phyloP scores from a whole-genome alignment of 2,113 vertebrate genomes.

The Fregetta grallaria region DNA sequence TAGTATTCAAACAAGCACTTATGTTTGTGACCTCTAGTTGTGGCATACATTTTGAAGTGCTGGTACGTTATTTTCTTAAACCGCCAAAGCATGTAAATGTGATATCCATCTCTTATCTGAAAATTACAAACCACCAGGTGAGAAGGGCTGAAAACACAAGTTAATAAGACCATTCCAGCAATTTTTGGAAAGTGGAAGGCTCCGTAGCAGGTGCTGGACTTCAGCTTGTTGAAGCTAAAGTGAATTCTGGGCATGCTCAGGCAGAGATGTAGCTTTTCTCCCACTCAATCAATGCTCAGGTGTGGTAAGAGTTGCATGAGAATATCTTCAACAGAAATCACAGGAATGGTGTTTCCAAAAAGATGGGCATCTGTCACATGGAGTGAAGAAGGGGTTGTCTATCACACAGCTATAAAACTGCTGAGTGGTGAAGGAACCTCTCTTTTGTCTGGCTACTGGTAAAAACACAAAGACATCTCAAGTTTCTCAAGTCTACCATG shows the following conservation, averaged over 20 bases:
- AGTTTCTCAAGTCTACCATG: not conserved
- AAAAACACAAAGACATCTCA: not conserved
- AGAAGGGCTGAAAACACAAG: not conserved
- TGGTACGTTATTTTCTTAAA: not conserved
- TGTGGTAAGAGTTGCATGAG: not conserved
- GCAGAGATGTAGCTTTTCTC: not conserved
- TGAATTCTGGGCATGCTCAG: not conserved
- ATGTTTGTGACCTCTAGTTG: not conserved
- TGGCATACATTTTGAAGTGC: not conserved
- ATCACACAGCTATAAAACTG: not conserved
- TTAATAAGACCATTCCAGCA: not conserved
- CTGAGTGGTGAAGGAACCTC: not conserved
- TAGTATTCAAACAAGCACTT: not conserved
- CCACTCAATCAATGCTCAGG: not conserved
- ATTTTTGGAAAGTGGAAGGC: not conserved
- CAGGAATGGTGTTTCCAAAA: not conserved
- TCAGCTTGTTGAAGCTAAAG: not conserved
- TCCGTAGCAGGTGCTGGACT: fast-evolving
- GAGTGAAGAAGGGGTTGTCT: not conserved
- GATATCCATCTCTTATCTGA: not conserved
- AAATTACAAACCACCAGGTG: not conserved
- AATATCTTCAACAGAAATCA: not conserved
- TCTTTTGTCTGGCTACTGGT: not conserved
- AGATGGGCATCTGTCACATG: not conserved
- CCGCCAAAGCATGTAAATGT: not conserved